Conservation (phyloP, 2,888 invertebrate genomes). For the Drosophila birchii region DNA sequence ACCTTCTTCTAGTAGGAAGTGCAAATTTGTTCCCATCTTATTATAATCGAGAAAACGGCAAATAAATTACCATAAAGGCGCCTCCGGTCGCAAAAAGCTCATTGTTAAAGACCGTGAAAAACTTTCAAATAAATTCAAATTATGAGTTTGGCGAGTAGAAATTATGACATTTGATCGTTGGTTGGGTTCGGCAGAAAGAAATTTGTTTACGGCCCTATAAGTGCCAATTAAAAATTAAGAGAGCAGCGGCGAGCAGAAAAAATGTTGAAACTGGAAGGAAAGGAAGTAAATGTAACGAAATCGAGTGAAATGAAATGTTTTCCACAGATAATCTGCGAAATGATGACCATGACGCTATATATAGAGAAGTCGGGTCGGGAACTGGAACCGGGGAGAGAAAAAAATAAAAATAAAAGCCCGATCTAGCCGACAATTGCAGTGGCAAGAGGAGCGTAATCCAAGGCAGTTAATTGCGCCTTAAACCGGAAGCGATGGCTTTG, state of each 20-base stretch:
- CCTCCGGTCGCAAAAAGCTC: constrained; percentile 9
- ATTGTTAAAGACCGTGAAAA: constrained; percentile 38
- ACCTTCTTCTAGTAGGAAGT: constrained; percentile 32
- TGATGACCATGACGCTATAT: constrained; percentile 70
- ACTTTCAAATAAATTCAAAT: constrained; percentile 67
- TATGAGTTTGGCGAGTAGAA: constrained; percentile 36
- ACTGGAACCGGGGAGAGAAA: constrained; percentile 3
- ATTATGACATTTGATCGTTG: constrained; percentile 73
- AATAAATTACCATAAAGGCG: constrained; percentile 30
- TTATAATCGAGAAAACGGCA: constrained; percentile 1
- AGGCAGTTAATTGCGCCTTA: constrained; percentile 79
- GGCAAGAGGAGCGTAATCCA: constrained; percentile 70
- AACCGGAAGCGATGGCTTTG: constrained; percentile 81
- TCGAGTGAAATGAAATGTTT: constrained; percentile 47
- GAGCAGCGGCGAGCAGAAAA: constrained; percentile 18
- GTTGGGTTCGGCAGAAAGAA: constrained; percentile 23
- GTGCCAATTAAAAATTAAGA: constrained; percentile 73
- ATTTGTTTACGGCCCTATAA: constrained; percentile 71
- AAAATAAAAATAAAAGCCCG: constrained; percentile 28
- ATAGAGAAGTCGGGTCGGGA: constrained; percentile 34
- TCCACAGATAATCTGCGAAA: constrained; percentile 69
- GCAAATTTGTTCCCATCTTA: constrained; percentile 22
- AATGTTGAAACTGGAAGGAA: constrained; percentile 16
- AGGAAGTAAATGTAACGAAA: constrained; percentile 71
- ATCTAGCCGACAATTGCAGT: constrained; percentile 51